phyloP scores from a whole-genome alignment of 2,797 vertebrate species.

The Serranus cabrilla region DNA sequence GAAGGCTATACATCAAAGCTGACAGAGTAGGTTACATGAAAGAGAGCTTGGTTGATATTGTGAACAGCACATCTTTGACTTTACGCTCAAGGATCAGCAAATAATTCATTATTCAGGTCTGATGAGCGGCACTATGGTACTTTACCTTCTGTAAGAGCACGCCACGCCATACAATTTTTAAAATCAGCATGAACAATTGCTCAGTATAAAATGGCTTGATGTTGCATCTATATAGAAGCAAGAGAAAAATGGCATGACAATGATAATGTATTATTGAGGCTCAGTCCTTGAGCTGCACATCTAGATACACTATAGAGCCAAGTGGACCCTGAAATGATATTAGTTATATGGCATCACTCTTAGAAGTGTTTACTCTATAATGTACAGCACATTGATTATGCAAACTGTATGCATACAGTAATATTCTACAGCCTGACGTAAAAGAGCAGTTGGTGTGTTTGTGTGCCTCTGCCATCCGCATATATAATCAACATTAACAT shows the following conservation, averaged over 20 bases:
- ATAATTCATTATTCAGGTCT: constrained; percentile 55
- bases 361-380: constrained; percentile 9
- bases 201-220: constrained; percentile 19
- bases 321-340: constrained; percentile 3
- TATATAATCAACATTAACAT: constrained; percentile 56
- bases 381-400: constrained; percentile 28
- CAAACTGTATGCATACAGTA: constrained; percentile 19
- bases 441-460: constrained; percentile 32
- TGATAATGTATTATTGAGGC: constrained; percentile 14
- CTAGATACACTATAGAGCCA: background rate
- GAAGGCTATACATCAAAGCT: constrained; percentile 41
- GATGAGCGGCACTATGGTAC: constrained; percentile 28
- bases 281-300: constrained; percentile 17
- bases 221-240: constrained; percentile 5
- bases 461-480: constrained; percentile 27
- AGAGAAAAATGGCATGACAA: constrained; percentile 37
- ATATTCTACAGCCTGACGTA: constrained; percentile 18
- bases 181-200: constrained; percentile 18
- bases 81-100: constrained; percentile 42
- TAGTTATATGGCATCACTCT: background rate
- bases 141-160: constrained; percentile 45
- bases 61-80: constrained; percentile 46
- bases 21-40: constrained; percentile 32
- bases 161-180: constrained; percentile 34
- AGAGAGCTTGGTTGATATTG: constrained; percentile 34